phyloP scores from a whole-genome alignment of 2,888 invertebrate species.

The Emesis furor region DNA sequence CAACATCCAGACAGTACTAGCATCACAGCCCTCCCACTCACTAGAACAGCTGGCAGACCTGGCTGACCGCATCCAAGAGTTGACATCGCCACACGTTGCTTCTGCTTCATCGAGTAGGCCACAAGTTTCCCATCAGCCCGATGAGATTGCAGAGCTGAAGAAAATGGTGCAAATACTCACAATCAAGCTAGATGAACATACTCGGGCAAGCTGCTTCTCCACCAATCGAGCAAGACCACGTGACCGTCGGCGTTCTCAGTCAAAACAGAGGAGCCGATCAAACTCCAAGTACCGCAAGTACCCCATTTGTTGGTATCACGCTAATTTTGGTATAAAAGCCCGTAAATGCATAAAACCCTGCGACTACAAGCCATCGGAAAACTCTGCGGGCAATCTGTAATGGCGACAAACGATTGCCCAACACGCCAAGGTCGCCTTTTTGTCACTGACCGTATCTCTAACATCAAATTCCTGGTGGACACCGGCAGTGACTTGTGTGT shows the following conservation, averaged over 20 bases:
- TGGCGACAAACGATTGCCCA: too few species aligned
- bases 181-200: not conserved
- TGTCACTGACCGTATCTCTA: not conserved
- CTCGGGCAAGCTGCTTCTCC: not conserved
- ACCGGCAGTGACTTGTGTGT: constrained; percentile 46
- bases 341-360: too few species aligned
- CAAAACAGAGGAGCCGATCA: not conserved
- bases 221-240: not conserved
- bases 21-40: constrained; percentile 37
- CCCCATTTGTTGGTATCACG: constrained; percentile 20
- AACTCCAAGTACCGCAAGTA: constrained; percentile 51
- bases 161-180: not conserved
- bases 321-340: too few species aligned
- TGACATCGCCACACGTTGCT: too few species aligned
- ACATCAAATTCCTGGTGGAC: constrained; percentile 18
- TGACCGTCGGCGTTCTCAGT: not conserved
- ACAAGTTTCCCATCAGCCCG: too few species aligned
- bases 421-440: not conserved
- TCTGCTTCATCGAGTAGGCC: too few species aligned
- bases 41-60: constrained; percentile 40
- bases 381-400: too few species aligned
- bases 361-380: too few species aligned
- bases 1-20: constrained; percentile 54
- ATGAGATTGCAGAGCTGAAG: not conserved
- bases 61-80: too few species aligned